Conservation (phyloP, 2,113 vertebrate species). For the Dolichotis patagonum region DNA sequence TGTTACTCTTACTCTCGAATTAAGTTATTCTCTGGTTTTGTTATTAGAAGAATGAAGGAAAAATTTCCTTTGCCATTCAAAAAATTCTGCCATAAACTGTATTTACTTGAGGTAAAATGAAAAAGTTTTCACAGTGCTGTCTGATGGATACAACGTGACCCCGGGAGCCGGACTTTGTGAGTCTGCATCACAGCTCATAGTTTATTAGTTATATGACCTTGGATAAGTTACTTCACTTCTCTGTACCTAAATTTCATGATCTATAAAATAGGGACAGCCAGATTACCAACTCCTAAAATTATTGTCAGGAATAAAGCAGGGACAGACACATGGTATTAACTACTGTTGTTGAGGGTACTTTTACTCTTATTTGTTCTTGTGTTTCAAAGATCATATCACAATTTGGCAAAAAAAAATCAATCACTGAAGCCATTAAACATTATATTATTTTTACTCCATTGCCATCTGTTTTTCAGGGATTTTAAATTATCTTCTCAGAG, state of each 20-base stretch:
- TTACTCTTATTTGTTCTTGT: background rate
- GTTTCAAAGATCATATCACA: background rate
- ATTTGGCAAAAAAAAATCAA: conserved; percentile 9
- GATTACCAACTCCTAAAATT: background rate
- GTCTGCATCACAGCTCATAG: background rate
- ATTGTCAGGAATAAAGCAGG: background rate
- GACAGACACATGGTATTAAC: background rate
- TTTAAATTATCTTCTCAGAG: background rate
- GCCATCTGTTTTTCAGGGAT: background rate
- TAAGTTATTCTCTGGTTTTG: background rate
- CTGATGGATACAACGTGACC: background rate
- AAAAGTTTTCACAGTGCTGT: background rate
- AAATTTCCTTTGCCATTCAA: background rate
- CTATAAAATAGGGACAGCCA: background rate
- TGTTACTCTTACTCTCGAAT: background rate
- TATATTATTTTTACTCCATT: background rate
- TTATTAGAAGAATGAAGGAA: background rate
- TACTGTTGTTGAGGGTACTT: background rate
- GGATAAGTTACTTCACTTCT: background rate
- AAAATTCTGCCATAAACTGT: background rate
- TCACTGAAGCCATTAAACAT: background rate
- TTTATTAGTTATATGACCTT: background rate
- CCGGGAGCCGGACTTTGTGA: background rate
- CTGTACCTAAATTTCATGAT: background rate
- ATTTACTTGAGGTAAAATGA: background rate